These are phyloP conservation scores for Creontiades dilutus DNA, from an alignment of 2,888 invertebrate species.

Conservation along the genomic window DNA sequence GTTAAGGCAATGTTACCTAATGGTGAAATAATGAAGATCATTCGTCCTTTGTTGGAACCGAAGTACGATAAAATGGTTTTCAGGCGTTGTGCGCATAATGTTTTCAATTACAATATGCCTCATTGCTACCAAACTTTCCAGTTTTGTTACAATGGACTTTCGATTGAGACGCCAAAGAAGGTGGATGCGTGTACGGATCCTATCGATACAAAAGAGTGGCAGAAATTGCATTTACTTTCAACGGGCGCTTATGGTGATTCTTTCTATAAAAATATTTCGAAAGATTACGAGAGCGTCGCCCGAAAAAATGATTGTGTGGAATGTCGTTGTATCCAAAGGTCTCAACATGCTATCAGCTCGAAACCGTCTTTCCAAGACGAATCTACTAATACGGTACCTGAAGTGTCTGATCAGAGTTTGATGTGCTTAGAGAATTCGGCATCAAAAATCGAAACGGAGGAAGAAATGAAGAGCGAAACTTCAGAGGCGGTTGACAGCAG, in stretches of 20 bases:
- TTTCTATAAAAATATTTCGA: background rate
- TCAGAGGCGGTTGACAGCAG: background rate
- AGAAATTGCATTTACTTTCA: background rate
- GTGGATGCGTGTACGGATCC: conserved; percentile 49
- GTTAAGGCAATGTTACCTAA: conserved; percentile 49
- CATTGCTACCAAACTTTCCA: background rate
- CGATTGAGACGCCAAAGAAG: background rate
- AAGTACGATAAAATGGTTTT: background rate
- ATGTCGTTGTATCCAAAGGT: background rate
- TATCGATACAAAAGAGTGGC: background rate
- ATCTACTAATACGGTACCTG: background rate
- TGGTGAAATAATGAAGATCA: conserved; percentile 1
- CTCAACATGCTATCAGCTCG: background rate
- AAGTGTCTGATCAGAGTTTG: background rate
- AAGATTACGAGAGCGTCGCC: background rate
- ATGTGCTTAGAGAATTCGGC: background rate
- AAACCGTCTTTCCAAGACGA: background rate
- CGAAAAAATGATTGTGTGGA: background rate
- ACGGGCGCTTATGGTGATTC: background rate
- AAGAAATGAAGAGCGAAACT: background rate
- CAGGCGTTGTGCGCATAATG: conserved; percentile 5
- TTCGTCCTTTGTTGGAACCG: conserved; percentile 42
- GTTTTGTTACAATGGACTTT: background rate
- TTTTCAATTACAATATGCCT: background rate
- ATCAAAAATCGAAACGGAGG: background rate